Base-by-base conservation (phyloP, 2,113 vertebrate genomes). In the Macquaria australasica region DNA sequence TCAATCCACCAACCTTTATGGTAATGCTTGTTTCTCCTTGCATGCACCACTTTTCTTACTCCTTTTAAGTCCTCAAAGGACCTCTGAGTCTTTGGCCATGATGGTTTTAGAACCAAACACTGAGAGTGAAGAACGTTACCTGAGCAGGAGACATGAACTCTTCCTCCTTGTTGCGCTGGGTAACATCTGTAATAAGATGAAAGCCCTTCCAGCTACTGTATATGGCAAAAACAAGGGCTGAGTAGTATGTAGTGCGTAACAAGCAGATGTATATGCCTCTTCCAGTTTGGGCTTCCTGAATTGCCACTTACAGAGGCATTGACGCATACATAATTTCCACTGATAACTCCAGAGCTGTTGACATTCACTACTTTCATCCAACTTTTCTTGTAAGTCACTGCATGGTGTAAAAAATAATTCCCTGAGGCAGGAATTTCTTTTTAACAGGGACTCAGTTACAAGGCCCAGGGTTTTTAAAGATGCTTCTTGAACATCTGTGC, bases 401-500 rank as follows among this genome's bases (percentile, higher is more conserved):
- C 77, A 74, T 86, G 87, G 70, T 43, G 81, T 77, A 5, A 53
- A 87, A 28, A 41, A 77, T 53, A 60, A 75, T 39, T 78, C 82
- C 77, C 85, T 15, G 14, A 87, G 73, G 87, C 70, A 86, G 63
- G 60, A 75, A 21, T 48, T 48, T 67, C 18, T 89, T 84, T 81
- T 68, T 39, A 72, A 81, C 59, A 85, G n/a, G 63, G 67, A 77
- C 68, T 89, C 77, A 62, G 51, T 82, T 87, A 88, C 84, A 84
- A 81, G 80, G 58, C 63, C 1, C 31, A 39, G 53, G 66, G 69
- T 87, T 90, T 91, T 86, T 79, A 84, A 84, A 92, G 88, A 89
- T 84, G 76, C 77, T 87, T 75, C 84, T 85, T 82, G 77, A 93
- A 94, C 94, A 94, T 94, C 93, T 93, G 94, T 87, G 90, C 87